A percentile compares a stretch with the other conserved stretches of the same genome.
phyloP scores from a whole-genome alignment of 2,113 vertebrate species.

The Tamias sibiricus region DNA sequence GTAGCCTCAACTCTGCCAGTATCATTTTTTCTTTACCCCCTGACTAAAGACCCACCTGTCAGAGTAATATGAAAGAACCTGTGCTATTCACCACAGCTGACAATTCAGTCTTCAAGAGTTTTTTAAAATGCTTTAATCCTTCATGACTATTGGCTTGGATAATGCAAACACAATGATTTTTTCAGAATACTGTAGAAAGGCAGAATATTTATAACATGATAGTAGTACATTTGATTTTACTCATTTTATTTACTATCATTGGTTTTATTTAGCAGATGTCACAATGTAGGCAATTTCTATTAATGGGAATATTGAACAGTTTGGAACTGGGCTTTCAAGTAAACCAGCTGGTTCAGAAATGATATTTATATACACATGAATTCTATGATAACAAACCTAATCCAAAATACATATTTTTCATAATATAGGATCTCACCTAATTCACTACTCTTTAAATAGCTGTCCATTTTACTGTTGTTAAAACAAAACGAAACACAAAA shows the following conservation, averaged over 20 bases:
- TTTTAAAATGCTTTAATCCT: background rate
- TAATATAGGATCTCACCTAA: constrained; percentile 71
- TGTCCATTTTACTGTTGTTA: constrained; percentile 60
- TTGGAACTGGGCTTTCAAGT: constrained; percentile 74
- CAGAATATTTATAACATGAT: constrained; percentile 36
- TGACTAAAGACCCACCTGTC: background rate
- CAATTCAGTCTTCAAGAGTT: constrained; percentile 11
- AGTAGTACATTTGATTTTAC: constrained; percentile 57
- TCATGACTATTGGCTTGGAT: background rate
- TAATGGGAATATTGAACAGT: constrained; percentile 74
- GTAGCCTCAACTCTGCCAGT: background rate
- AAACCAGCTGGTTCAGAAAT: constrained; percentile 76
- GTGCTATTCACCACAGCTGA: background rate
- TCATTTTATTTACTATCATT: constrained; percentile 81
- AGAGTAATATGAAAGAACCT: background rate
- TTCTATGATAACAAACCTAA: constrained; percentile 75
- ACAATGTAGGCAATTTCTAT: constrained; percentile 76
- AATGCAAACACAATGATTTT: constrained; percentile 46
- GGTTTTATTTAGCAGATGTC: constrained; percentile 80
- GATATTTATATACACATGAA: constrained; percentile 72
- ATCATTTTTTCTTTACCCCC: background rate
- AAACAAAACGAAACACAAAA: constrained; percentile 52
- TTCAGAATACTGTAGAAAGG: constrained; percentile 52
- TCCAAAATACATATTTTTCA: constrained; percentile 66
- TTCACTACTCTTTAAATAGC: constrained; percentile 56